Conservation (phyloP, 2,113 vertebrate species). For the Tachuris rubrigastra region DNA sequence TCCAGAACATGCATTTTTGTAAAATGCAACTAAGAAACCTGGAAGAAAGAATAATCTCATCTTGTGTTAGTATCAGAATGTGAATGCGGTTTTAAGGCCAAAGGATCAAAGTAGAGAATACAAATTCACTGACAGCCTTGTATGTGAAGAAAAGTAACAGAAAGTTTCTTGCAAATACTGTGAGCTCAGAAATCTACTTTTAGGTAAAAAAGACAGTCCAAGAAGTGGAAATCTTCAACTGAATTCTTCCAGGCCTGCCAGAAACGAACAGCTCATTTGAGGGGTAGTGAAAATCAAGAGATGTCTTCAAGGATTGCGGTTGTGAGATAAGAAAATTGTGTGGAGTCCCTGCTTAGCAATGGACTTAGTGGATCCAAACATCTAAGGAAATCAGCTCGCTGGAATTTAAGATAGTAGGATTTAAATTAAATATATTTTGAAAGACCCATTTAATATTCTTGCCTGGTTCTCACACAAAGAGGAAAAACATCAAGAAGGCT, state of each 20-base stretch:
- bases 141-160: neutral
- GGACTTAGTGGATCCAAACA: accelerated
- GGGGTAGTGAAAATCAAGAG: neutral
- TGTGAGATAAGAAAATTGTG: neutral
- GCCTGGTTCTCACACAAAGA: neutral
- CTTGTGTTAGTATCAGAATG: neutral
- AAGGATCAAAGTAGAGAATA: neutral
- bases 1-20: neutral
- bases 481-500: neutral
- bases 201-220: neutral
- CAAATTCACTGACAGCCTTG: neutral
- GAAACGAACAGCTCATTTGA: neutral
- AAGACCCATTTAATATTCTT: neutral
- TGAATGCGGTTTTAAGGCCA: neutral
- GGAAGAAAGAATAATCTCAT: neutral
- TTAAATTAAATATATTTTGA: neutral
- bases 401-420: neutral
- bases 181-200: neutral
- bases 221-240: neutral
- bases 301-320: neutral
- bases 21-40: neutral
- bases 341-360: neutral
- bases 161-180: neutral
- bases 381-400: neutral
- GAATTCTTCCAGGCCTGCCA: neutral